These are phyloP conservation scores for Linnaemya tessellans DNA, from an alignment of 2,888 invertebrate genomes.

Conservation along the genomic window DNA sequence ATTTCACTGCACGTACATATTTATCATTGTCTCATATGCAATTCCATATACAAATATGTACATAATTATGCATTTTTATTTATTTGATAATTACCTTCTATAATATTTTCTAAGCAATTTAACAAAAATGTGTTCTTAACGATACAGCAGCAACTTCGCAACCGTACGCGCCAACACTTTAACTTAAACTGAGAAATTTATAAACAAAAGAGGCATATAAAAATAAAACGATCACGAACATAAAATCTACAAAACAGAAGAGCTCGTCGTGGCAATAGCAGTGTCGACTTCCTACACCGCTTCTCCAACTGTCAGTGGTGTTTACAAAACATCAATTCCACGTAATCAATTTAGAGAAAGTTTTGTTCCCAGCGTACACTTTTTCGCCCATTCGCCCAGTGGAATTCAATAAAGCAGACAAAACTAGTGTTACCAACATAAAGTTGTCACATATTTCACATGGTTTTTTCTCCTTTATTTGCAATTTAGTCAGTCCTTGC, in stretches of 20 bases:
- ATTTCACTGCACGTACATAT: not conserved
- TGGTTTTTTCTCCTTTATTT: too few species aligned
- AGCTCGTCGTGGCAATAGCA: slow-evolving; percentile 1
- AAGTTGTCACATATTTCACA: not conserved
- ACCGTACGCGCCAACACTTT: slow-evolving; percentile 53
- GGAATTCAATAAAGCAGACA: not conserved
- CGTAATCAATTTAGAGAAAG: slow-evolving; percentile 53
- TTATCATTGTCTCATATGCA: not conserved
- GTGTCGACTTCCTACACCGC: not conserved
- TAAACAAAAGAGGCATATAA: slow-evolving; percentile 38
- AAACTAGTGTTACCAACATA: not conserved
- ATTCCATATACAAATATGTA: not conserved
- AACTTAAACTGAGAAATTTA: slow-evolving; percentile 62
- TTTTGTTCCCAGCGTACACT: slow-evolving; percentile 13
- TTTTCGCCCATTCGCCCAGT: slow-evolving; percentile 45
- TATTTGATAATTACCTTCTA: slow-evolving; percentile 64
- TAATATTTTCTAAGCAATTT: slow-evolving; percentile 57
- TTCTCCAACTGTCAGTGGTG: slow-evolving; percentile 11
- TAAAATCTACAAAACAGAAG: not conserved
- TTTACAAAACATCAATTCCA: slow-evolving; percentile 51
- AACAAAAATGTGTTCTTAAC: slow-evolving; percentile 37
- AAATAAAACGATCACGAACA: slow-evolving; percentile 49
- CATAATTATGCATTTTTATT: slow-evolving; percentile 21
- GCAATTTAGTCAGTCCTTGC: too few species aligned
- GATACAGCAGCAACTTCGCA: not conserved